These are phyloP conservation scores for Thamnophis sirtalis DNA, from an alignment of 2,113 vertebrate genomes.

Conservation along the genomic window DNA sequence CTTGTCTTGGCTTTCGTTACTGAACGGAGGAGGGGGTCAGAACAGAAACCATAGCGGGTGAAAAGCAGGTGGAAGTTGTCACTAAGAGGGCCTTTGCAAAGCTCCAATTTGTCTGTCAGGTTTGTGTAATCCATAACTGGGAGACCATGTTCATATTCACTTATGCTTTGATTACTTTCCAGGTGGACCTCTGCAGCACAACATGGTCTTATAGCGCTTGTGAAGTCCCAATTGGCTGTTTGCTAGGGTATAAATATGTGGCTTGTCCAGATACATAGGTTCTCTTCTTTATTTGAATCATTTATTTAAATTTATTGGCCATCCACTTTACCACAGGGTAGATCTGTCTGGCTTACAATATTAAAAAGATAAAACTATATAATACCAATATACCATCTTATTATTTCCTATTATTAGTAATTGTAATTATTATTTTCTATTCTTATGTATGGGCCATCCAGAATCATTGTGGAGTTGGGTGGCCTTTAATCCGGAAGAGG, in stretches of 20 bases:
- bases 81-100: not conserved
- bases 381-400: not conserved
- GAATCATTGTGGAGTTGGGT: not conserved
- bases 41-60: not conserved
- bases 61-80: not conserved
- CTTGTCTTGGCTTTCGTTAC: too few relatives aligned
- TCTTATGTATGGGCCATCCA: not conserved
- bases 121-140: not conserved
- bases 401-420: not conserved
- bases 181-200: not conserved
- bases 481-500: not conserved
- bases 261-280: not conserved
- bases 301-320: not conserved
- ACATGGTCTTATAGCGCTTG: not conserved
- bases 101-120: not conserved
- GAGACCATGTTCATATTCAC: not conserved
- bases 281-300: not conserved
- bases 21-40: too few relatives aligned
- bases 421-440: not conserved
- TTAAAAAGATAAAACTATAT: not conserved
- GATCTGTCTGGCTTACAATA: not conserved
- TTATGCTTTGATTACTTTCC: not conserved
- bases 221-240: not conserved
- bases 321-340: not conserved
- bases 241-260: not conserved